These are phyloP conservation scores for Venturia canescens DNA, from an alignment of 1,140 invertebrate genomes.

Conservation along the genomic window DNA sequence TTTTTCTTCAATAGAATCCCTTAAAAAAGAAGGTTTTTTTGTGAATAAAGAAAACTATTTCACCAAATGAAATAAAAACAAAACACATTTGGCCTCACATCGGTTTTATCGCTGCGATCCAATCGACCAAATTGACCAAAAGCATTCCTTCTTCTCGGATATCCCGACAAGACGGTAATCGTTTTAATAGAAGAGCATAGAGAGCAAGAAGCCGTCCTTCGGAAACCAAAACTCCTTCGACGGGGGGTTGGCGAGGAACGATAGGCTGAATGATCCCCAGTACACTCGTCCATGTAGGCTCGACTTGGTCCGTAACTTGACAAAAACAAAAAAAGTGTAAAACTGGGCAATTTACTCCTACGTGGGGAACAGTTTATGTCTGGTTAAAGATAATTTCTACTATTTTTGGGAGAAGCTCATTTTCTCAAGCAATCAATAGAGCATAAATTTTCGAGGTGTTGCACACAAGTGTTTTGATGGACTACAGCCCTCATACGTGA, in stretches of 20 bases:
- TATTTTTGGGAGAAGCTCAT: no score
- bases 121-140: conserved; percentile 75
- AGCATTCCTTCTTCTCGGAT: conserved; percentile 76
- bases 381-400: no score
- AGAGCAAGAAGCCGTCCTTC: conserved; percentile 75
- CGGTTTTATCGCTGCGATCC: conserved; percentile 75
- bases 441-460: no score
- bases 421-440: no score
- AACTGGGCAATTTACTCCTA: no score
- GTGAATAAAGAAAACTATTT: background rate
- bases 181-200: conserved; percentile 75
- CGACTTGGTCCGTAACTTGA: conserved; percentile 67
- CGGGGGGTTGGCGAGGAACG: conserved; percentile 71
- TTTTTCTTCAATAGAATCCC: conserved; percentile 79
- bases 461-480: background rate
- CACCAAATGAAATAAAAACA: conserved; percentile 16
- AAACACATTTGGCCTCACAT: conserved; percentile 66
- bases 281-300: conserved; percentile 74
- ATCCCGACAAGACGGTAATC: conserved; percentile 73
- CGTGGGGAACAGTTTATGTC: no score
- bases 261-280: conserved; percentile 72
- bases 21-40: conserved; percentile 64
- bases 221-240: conserved; percentile 72
- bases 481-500: background rate
- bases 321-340: conserved; percentile 9